Evolutionary conservation across 2,888 invertebrate species (phyloP).

Genomic region (Muschampia plurimacula): DNA sequence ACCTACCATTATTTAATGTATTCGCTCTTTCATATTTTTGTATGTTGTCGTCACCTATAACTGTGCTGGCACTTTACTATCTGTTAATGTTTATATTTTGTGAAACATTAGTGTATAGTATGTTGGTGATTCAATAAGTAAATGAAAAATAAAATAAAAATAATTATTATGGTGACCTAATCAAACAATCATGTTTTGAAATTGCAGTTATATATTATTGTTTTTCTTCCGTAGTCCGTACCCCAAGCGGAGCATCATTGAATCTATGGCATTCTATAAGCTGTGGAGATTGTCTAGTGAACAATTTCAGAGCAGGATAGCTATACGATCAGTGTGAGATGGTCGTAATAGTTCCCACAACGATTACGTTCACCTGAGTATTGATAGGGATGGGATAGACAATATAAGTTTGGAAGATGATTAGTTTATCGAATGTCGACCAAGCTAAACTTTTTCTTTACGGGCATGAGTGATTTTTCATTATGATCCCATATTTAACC

Average conservation of each 20-base stretch:
- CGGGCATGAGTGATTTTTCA: too few species aligned
- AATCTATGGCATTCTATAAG: conserved; percentile 56
- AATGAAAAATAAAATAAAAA: too few species aligned
- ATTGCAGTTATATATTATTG: conserved; percentile 7
- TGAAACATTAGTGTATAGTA: too few species aligned
- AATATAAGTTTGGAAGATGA: background rate
- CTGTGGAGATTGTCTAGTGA: conserved; percentile 62
- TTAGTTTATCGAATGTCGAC: conserved; percentile 1
- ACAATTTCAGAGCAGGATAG: conserved; percentile 71
- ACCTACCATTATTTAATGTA: too few species aligned
- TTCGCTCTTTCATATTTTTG: too few species aligned
- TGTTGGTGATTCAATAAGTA: too few species aligned
- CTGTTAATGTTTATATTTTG: too few species aligned
- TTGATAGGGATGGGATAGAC: conserved; percentile 47
- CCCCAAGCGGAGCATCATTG: conserved; percentile 1
- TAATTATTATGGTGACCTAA: background rate
- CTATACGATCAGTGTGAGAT: conserved; percentile 63
- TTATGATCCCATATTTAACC: too few species aligned
- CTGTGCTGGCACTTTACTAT: too few species aligned
- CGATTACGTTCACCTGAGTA: conserved; percentile 81
- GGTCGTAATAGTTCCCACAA: conserved; percentile 79
- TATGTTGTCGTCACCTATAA: too few species aligned
- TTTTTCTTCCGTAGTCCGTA: conserved; percentile 1
- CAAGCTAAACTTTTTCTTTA: background rate
- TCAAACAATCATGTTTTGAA: background rate